Evolutionary conservation across 1,140 invertebrate genomes (phyloP).

Genomic region (Heterodera carotae): DNA sequence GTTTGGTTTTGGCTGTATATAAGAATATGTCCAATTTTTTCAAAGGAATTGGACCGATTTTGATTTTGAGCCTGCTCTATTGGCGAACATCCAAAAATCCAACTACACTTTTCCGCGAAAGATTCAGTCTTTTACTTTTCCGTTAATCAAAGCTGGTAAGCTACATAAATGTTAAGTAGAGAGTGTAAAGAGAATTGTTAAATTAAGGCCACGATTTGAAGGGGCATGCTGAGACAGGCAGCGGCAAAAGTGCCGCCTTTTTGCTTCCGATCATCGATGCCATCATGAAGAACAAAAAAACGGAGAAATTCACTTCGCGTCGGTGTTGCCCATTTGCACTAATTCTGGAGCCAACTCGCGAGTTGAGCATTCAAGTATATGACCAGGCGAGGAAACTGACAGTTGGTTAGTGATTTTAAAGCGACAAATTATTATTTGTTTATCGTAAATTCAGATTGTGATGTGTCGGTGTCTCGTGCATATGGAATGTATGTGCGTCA

Average conservation of each 20-base stretch:
- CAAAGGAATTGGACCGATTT: slow-evolving; percentile 35
- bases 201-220: slow-evolving; percentile 52
- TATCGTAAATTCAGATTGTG: slow-evolving; percentile 22
- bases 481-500: slow-evolving; percentile 5
- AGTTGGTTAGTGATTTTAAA: not conserved
- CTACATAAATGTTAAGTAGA: not conserved
- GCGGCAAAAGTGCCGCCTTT: slow-evolving; percentile 94
- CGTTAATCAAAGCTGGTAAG: slow-evolving; percentile 38
- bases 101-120: slow-evolving; percentile 31
- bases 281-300: slow-evolving; percentile 31
- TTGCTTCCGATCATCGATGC: slow-evolving; percentile 91
- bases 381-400: slow-evolving; percentile 28
- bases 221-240: slow-evolving; percentile 60
- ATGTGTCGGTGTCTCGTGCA: slow-evolving; percentile 36
- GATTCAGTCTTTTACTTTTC: slow-evolving; percentile 40
- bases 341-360: slow-evolving; percentile 37
- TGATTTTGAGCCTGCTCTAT: slow-evolving; percentile 23
- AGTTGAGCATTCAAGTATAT: slow-evolving; percentile 29
- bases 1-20: slow-evolving; percentile 4
- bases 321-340: slow-evolving; percentile 73
- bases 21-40: not conserved
- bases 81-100: slow-evolving; percentile 31
- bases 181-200: not conserved
- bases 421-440: not conserved
- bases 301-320: slow-evolving; percentile 68